These are phyloP conservation scores for Anarhynchus alexandrinus DNA, from an alignment of 2,113 vertebrate species.

Conservation along the genomic window DNA sequence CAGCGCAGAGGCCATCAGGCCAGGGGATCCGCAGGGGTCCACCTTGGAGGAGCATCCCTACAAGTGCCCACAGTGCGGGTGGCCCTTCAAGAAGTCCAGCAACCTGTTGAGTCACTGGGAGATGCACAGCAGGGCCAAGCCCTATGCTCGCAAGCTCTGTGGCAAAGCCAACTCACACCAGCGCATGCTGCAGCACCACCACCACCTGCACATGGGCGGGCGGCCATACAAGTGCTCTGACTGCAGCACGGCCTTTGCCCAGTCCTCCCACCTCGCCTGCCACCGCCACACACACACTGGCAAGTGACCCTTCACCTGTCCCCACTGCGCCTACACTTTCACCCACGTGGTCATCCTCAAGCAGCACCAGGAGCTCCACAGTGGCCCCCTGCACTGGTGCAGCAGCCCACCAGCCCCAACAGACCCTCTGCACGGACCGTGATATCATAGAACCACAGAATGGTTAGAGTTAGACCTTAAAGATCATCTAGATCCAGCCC, in stretches of 20 bases:
- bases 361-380: conserved; percentile 52
- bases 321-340: conserved; percentile 49
- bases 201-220: neutral
- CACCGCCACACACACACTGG: conserved; percentile 66
- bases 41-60: conserved; percentile 2
- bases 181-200: conserved; percentile 25
- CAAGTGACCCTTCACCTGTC: conserved; percentile 35
- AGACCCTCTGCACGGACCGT: neutral
- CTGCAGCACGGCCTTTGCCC: conserved; percentile 76
- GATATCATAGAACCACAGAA: neutral
- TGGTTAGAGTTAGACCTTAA: neutral
- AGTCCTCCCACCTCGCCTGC: conserved; percentile 66
- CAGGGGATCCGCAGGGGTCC: too few species aligned
- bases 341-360: conserved; percentile 15
- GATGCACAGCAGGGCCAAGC: conserved; percentile 41
- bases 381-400: neutral
- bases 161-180: conserved; percentile 74
- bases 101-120: neutral
- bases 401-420: neutral
- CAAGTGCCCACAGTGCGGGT: conserved; percentile 50
- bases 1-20: neutral
- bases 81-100: conserved; percentile 74
- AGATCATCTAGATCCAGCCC: neutral
- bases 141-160: conserved; percentile 68
- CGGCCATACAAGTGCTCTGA: neutral